These are phyloP conservation scores for Odontesthes bonariensis DNA, from an alignment of 2,113 vertebrate genomes.

Conservation along the genomic window DNA sequence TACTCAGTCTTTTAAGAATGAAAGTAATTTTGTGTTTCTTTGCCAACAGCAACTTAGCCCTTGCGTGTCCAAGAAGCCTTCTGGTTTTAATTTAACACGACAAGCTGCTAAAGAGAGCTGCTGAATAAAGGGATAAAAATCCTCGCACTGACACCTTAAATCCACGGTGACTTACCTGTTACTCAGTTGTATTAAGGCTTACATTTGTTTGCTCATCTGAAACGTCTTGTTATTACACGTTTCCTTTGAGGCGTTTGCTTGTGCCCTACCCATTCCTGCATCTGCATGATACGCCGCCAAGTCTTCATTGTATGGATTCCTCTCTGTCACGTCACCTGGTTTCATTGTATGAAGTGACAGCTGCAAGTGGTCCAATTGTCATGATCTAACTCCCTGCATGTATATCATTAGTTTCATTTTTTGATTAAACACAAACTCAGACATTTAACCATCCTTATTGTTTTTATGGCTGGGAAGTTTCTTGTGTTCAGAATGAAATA, in stretches of 20 bases:
- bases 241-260: constrained; percentile 50
- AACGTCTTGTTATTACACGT: constrained; percentile 72
- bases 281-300: constrained; percentile 49
- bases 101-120: constrained; percentile 40
- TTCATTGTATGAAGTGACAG: constrained; percentile 36
- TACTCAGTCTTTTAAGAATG: constrained; percentile 33
- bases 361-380: constrained; percentile 18
- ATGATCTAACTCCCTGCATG: constrained; percentile 2
- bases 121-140: constrained; percentile 51
- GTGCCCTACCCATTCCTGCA: constrained; percentile 52
- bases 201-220: constrained; percentile 54
- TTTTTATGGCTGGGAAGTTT: constrained; percentile 9
- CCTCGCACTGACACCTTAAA: constrained; percentile 54
- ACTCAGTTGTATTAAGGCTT: constrained; percentile 39
- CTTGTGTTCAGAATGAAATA: neutral
- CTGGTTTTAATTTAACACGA: constrained; percentile 54
- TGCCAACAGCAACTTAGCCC: constrained; percentile 51
- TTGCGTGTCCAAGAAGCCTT: constrained; percentile 42
- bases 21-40: constrained; percentile 32
- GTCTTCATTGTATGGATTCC: constrained; percentile 66
- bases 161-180: constrained; percentile 40
- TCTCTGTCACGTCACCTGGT: constrained; percentile 62
- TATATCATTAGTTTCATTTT: constrained; percentile 8
- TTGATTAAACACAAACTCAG: neutral
- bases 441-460: neutral